Evolutionary conservation across 2,113 vertebrate species (phyloP), one percentile per base, ranked within the genome.

Genomic region (Callipepla squamata): DNA sequence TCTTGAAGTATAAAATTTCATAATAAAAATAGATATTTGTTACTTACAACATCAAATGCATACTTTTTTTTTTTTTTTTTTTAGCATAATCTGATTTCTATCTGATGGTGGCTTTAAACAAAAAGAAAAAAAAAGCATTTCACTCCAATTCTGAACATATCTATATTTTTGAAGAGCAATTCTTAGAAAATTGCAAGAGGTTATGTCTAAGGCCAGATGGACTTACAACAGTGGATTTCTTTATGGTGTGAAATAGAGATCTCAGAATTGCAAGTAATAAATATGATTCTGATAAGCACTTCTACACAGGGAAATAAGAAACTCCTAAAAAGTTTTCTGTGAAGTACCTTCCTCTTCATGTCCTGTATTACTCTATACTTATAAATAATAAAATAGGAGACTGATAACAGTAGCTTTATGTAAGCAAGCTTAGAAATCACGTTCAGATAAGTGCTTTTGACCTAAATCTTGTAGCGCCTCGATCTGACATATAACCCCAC

Each of bases 391-490:
- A 97, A 97, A 95, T 88, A 89, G 38, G 78, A 89, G 91, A 96
- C 94, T 95, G 97, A 97, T 97, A 97, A 97, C 96, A 97, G 89
- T 72, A 94, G 95, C 96, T 98, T 98, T 98, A 97, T 97, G 97
- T 97, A 98, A 98, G 98, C 96, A 98, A 97, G 97, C 97, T 98
- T 97, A 98, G 96, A 98, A 98, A 98, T 97, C 97, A 96, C 80
- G 68, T 96, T 97, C 97, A 97, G 97, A 97, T 98, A 98, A 98
- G 97, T 97, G 97, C 96, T 97, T 98, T 97, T 98, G 98, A 98
- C 97, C 98, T 98, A 97, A 98, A 98, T 98, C 97, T 98, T 98
- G 97, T 97, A 97, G 96, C 36, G 73, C 94, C 97, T 98, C 95
- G 59, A 96, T 97, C 97, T 97, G 96, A 97, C 97, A 97, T 97